Conservation (phyloP, 2,888 invertebrate species). For the Amblyteles armatorius region DNA sequence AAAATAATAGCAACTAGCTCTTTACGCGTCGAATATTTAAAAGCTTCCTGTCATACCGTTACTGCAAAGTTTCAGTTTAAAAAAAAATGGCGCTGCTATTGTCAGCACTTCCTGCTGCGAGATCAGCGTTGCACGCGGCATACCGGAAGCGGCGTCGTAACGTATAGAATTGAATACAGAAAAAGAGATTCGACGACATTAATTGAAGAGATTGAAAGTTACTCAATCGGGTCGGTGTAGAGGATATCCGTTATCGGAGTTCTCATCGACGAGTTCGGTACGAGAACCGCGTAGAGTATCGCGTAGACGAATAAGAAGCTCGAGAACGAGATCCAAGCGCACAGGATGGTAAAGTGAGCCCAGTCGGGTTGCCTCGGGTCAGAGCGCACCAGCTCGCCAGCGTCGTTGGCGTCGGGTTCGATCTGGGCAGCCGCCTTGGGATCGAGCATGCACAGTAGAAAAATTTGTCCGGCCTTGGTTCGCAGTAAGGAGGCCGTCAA, state of each 20-base stretch:
- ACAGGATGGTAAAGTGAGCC: constrained; percentile 73
- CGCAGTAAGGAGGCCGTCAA: constrained; percentile 70
- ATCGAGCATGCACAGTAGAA: constrained; percentile 77
- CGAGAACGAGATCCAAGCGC: constrained; percentile 78
- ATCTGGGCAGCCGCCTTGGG: constrained; percentile 75
- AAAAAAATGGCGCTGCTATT: not conserved
- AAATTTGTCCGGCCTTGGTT: constrained; percentile 76
- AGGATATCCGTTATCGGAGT: constrained; percentile 15
- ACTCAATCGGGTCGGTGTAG: not conserved
- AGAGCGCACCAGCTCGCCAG: constrained; percentile 70
- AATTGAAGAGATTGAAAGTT: not conserved
- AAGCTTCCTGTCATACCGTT: not conserved
- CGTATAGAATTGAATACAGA: not conserved
- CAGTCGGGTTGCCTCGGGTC: constrained; percentile 71
- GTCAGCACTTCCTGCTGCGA: not conserved
- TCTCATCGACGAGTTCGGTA: constrained; percentile 59
- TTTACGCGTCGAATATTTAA: not conserved
- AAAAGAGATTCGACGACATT: not conserved
- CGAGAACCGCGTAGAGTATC: constrained; percentile 72
- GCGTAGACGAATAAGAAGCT: constrained; percentile 72
- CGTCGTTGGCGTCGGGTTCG: constrained; percentile 74
- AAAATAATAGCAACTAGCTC: too few relatives aligned
- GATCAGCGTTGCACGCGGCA: not conserved
- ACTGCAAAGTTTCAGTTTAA: not conserved
- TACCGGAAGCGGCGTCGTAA: not conserved